Base-by-base conservation (phyloP, 2,888 invertebrate genomes). In the Didymodactylos carnosus region DNA sequence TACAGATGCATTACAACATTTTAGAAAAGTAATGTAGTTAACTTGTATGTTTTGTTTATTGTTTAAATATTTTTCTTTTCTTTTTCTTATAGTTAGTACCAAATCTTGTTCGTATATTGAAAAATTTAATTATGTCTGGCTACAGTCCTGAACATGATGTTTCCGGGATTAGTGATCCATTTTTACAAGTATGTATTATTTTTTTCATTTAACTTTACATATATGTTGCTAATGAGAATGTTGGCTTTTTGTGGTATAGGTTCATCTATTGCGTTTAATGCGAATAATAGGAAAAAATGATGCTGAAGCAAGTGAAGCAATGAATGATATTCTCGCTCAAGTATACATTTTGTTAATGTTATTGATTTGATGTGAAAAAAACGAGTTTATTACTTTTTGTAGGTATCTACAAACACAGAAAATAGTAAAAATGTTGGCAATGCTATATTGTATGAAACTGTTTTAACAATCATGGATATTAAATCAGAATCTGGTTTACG, bases 61-160 rank as follows among this genome's bases (percentile, higher is more conserved):
- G 0, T 51, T 14, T 14, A 27, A 49, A 51, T 16, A 2, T 27
- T 27, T 14, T 2, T 16, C 13, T 27, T 27, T 46, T n/a, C 23
- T n/a, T 27, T 51, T 11, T 16, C 29, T 46, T 27, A 23, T 87
- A 97, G 95, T 91, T 97, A 84, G 97, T 98, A 79, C 95, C 97
- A 76, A 97, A 95, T 84, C 86, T 99, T 84, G 98, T 99, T 80
- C 88, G 97, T 81, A 95, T 97, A 83, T 85, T 99, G 84, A 98
- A 98, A 86, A 98, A 95, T 84, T 87, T 99, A 78, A 94, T 99
- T 79, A 87, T 97, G 86, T 94, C 95, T 73, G 98, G 98, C 35
- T 99, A 98, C 85, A 98, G 97, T 40, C 98, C 98, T 14, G 98
- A 99, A 82, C 98, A 99, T 84, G 98, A 99, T 84, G 98, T 99